Conservation (phyloP, 2,888 invertebrate genomes). For the Napeogenes sylphis region DNA sequence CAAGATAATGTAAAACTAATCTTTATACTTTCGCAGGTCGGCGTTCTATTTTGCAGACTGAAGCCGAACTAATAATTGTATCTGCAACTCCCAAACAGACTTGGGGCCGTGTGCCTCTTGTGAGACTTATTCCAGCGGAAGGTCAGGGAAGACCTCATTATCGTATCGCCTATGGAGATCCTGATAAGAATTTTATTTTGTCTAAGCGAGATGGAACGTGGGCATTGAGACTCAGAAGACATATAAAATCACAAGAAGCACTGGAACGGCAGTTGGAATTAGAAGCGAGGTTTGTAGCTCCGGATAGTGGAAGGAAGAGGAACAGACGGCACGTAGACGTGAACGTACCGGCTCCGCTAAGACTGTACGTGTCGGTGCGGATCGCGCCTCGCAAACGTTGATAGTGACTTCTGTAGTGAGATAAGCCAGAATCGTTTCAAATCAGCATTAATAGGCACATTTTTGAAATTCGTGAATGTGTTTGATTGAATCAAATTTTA, state of each 20-base stretch:
- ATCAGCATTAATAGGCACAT: background rate
- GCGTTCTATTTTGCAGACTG: constrained; percentile 59
- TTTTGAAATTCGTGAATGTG: background rate
- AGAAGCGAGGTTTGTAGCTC: constrained; percentile 62
- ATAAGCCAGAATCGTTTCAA: constrained; percentile 9
- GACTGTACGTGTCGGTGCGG: constrained; percentile 61
- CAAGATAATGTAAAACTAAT: background rate
- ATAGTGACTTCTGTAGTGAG: constrained; percentile 21
- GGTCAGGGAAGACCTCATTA: constrained; percentile 61
- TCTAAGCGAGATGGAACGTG: constrained; percentile 62
- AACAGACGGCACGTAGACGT: constrained; percentile 39
- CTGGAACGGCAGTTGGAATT: constrained; percentile 59
- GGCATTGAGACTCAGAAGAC: constrained; percentile 56
- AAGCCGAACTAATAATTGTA: constrained; percentile 60
- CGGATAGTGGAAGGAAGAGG: constrained; percentile 33
- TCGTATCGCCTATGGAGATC: constrained; percentile 61
- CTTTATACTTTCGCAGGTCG: constrained; percentile 46
- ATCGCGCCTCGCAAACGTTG: constrained; percentile 47
- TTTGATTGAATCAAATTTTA: background rate
- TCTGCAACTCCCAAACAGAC: constrained; percentile 53
- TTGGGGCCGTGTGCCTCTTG: constrained; percentile 61
- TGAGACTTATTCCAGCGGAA: constrained; percentile 60
- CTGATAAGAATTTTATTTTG: constrained; percentile 50
- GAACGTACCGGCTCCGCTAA: constrained; percentile 51
- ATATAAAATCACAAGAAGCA: constrained; percentile 42